These are phyloP conservation scores for Geophilus truncorum DNA, from an alignment of 2,888 invertebrate species.

Conservation along the genomic window DNA sequence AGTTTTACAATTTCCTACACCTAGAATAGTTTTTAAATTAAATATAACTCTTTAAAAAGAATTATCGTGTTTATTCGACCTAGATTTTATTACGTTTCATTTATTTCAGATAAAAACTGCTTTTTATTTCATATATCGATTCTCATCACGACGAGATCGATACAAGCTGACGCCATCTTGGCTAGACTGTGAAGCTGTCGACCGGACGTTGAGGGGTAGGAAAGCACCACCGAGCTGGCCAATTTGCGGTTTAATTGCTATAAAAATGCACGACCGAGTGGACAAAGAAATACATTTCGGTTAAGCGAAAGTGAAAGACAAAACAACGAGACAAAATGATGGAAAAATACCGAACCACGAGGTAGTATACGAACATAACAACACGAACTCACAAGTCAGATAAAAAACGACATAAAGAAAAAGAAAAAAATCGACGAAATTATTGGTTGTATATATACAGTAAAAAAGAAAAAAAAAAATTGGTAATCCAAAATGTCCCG, in stretches of 20 bases:
- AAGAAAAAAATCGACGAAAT: background rate
- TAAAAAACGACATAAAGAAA: background rate
- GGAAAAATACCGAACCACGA: background rate
- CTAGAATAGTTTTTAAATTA: too few species aligned
- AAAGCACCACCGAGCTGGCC: background rate
- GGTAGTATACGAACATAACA: background rate
- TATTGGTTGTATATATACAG: too few species aligned
- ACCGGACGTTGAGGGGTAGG: background rate
- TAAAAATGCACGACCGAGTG: background rate
- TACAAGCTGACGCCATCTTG: background rate
- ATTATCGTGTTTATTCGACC: too few species aligned
- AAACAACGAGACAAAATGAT: background rate
- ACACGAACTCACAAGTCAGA: background rate
- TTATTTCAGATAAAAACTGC: too few species aligned
- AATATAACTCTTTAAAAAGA: too few species aligned
- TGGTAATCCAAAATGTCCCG: conserved; percentile 53
- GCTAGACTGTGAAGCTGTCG: conserved; percentile 19
- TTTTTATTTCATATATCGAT: too few species aligned
- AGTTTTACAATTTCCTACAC: too few species aligned
- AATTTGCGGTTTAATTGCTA: background rate
- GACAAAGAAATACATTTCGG: background rate
- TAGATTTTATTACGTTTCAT: too few species aligned
- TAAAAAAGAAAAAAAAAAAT: too few species aligned
- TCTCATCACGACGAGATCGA: background rate
- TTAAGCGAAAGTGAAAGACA: background rate